Evolutionary conservation across 2,797 vertebrate species (phyloP).

Genomic region (Phalloptychus januarius): DNA sequence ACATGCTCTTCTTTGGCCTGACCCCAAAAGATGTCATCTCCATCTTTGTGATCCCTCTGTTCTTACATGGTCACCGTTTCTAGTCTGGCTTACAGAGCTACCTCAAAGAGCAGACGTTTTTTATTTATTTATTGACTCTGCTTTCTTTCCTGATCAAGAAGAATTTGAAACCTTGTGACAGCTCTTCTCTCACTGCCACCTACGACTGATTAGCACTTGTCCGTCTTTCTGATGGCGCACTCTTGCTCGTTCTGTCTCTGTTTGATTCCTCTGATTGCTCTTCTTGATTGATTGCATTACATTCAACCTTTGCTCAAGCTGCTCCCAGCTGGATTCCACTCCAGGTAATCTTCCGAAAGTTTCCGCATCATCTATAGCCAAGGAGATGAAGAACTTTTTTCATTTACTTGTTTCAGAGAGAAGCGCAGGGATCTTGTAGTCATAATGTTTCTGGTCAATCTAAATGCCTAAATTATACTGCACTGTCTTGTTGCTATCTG

Average conservation of each 20-base stretch:
- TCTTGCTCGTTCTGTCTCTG: background rate
- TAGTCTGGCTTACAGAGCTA: constrained; percentile 47
- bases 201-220: background rate
- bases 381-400: constrained; percentile 32
- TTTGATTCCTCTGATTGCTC: constrained; percentile 25
- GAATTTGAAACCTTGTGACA: constrained; percentile 19
- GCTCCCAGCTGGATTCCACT: constrained; percentile 47
- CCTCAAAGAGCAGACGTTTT: constrained; percentile 48
- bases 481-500: background rate
- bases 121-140: constrained; percentile 40
- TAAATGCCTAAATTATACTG: background rate
- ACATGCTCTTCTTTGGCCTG: constrained; percentile 62
- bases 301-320: constrained; percentile 33
- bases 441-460: background rate
- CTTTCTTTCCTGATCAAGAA: constrained; percentile 39
- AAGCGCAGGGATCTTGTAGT: background rate
- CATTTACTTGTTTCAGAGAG: constrained; percentile 25
- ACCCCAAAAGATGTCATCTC: constrained; percentile 61
- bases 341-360: constrained; percentile 40
- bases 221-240: background rate
- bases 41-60: constrained; percentile 32
- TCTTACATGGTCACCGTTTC: constrained; percentile 63
- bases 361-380: constrained; percentile 23
- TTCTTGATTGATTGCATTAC: constrained; percentile 48
- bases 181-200: constrained; percentile 9